Conservation (phyloP, 2,113 vertebrate genomes). For the Chaetorhynchus papuensis region DNA sequence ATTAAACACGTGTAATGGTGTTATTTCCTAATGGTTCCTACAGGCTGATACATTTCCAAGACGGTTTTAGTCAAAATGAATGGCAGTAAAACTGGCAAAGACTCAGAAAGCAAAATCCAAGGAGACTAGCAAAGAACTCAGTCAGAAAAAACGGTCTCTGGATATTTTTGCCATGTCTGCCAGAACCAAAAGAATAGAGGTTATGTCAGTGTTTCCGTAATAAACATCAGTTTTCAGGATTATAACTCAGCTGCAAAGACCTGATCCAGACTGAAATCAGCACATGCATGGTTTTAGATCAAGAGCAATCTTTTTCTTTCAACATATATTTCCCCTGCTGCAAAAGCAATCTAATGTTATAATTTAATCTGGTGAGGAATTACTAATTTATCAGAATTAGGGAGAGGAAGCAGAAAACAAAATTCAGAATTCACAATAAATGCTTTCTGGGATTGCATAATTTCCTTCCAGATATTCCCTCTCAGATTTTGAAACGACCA, state of each 20-base stretch:
- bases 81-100: constrained; percentile 19
- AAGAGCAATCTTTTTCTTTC: background rate
- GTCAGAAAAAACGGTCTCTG: constrained; percentile 38
- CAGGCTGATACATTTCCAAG: constrained; percentile 27
- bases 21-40: constrained; percentile 19
- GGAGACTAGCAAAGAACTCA: constrained; percentile 14
- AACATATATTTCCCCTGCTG: background rate
- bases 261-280: constrained; percentile 25
- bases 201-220: constrained; percentile 60
- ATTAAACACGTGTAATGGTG: background rate
- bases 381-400: background rate
- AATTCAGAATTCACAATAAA: background rate
- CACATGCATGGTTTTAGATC: background rate
- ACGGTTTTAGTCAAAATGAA: background rate
- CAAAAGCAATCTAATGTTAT: background rate
- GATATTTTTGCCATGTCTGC: constrained; percentile 19
- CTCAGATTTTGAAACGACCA: background rate
- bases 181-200: constrained; percentile 38
- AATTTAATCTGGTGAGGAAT: background rate
- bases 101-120: constrained; percentile 33
- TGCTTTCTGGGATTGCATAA: background rate
- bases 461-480: background rate
- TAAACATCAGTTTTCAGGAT: constrained; percentile 37
- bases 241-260: constrained; percentile 19
- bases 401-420: background rate